Percentiles rank a stretch among this genome's conserved stretches.
Evolutionary conservation across 53 echinoderm and acorn worm species (phyloP).

Genomic region (Arbacia lixula): DNA sequence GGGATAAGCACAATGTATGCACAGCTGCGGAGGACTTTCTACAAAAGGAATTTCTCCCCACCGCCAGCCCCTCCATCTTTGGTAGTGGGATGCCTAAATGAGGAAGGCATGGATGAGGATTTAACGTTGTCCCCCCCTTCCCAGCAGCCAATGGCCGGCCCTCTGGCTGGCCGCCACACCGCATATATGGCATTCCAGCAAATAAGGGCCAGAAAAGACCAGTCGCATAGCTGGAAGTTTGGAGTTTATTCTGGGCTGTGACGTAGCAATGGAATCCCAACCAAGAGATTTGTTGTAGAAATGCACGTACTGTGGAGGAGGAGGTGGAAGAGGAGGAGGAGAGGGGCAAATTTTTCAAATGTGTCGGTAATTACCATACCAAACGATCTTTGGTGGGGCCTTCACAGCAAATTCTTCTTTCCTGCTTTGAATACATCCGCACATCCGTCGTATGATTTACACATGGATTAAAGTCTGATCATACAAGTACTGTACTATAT

Average conservation of each 20-base stretch:
- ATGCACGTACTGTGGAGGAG: too few relatives aligned
- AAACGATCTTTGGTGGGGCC: not conserved
- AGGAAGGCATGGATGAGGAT: slow-evolving; percentile 8
- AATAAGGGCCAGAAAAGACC: slow-evolving; percentile 43
- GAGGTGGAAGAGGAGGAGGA: slow-evolving; percentile 22
- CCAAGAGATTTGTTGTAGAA: slow-evolving; percentile 21
- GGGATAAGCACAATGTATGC: too few relatives aligned
- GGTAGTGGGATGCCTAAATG: slow-evolving; percentile 35
- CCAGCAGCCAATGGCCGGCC: slow-evolving; percentile 22
- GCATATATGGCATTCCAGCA: slow-evolving; percentile 61
- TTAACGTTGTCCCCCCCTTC: not conserved
- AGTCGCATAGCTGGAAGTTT: slow-evolving; percentile 45
- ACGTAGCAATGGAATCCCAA: slow-evolving; percentile 2
- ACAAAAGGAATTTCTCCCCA: not conserved
- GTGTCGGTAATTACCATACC: slow-evolving; percentile 35
- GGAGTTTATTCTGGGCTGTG: slow-evolving; percentile 40
- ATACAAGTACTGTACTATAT: too few relatives aligned
- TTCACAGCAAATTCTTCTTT: slow-evolving; percentile 7
- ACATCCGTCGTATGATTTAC: too few relatives aligned
- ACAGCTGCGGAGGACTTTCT: too few relatives aligned
- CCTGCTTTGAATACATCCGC: too few relatives aligned
- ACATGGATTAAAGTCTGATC: too few relatives aligned
- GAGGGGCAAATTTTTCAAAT: slow-evolving; percentile 20
- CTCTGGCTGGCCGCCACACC: too few relatives aligned
- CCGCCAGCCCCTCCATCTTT: not conserved